These are phyloP conservation scores for Ariolimax columbianus DNA, from an alignment of 2,888 invertebrate genomes.

Conservation along the genomic window DNA sequence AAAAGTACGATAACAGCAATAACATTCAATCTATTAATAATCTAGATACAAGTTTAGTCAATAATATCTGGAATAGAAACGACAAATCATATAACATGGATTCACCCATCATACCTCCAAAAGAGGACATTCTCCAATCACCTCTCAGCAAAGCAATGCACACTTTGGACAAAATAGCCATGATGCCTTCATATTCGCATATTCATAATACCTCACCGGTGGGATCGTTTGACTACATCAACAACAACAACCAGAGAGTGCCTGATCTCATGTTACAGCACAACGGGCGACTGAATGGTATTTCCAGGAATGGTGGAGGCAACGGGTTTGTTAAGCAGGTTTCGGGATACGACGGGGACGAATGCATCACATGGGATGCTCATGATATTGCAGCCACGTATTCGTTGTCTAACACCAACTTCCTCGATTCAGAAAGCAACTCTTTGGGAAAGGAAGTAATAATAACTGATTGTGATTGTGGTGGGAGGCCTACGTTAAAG, in stretches of 20 bases:
- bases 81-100: neutral
- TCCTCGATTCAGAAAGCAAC: slow-evolving; percentile 10
- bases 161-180: slow-evolving; percentile 34
- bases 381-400: neutral
- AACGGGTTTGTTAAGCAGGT: neutral
- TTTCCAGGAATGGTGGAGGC: neutral
- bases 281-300: slow-evolving; percentile 31
- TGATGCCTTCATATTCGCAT: slow-evolving; percentile 40
- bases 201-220: slow-evolving; percentile 33
- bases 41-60: neutral
- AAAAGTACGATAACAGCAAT: neutral
- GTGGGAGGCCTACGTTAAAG: slow-evolving; percentile 42
- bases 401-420: slow-evolving; percentile 21
- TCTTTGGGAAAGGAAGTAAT: neutral
- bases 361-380: neutral
- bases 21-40: neutral
- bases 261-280: slow-evolving; percentile 41
- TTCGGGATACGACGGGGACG: neutral
- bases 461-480: slow-evolving; percentile 21
- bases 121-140: neutral
- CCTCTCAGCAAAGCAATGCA: slow-evolving; percentile 21
- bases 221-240: slow-evolving; percentile 39
- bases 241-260: slow-evolving; percentile 41
- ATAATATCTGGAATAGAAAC: neutral
- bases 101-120: neutral